These are phyloP conservation scores for Onychostruthus taczanowskii DNA, from an alignment of 2,113 vertebrate genomes.

Conservation along the genomic window DNA sequence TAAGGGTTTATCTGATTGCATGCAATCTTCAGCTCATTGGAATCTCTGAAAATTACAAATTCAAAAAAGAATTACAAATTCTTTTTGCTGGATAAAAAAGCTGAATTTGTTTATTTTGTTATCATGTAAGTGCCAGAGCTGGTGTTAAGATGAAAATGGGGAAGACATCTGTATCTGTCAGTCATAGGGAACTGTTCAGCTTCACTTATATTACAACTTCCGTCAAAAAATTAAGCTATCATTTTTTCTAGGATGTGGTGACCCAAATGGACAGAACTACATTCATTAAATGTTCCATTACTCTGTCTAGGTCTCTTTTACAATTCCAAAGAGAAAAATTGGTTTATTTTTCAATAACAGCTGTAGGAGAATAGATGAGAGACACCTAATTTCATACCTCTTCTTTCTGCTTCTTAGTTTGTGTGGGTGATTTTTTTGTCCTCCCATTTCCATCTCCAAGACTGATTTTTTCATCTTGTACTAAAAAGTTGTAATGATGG, in stretches of 20 bases:
- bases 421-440: background rate
- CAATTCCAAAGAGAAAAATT: background rate
- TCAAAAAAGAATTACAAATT: background rate
- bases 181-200: background rate
- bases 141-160: background rate
- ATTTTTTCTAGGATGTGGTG: background rate
- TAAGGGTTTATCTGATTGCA: background rate
- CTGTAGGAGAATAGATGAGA: background rate
- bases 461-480: background rate
- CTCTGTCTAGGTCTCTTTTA: background rate
- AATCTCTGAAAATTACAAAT: background rate
- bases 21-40: background rate
- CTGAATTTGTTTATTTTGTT: background rate
- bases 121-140: background rate
- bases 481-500: background rate
- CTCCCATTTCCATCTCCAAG: background rate
- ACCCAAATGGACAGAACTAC: background rate
- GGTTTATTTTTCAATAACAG: background rate
- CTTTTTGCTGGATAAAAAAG: background rate
- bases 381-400: background rate
- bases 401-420: background rate
- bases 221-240: background rate
- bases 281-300: background rate
- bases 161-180: background rate
- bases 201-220: background rate